Evolutionary conservation across 2,797 vertebrate genomes (phyloP).

Genomic region (Gymnothorax reevesii): DNA sequence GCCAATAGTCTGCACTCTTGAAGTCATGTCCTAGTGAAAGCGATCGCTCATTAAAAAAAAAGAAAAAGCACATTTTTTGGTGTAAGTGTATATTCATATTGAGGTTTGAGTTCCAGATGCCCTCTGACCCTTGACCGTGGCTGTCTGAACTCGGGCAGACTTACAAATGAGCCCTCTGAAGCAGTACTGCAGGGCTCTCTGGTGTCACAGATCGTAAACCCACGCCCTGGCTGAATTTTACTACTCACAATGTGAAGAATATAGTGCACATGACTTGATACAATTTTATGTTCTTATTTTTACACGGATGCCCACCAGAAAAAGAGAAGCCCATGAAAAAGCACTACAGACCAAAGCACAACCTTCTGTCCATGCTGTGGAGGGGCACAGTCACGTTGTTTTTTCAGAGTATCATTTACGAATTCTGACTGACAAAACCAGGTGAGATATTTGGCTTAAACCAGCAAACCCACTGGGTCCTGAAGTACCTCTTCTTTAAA

Average conservation of each 20-base stretch:
- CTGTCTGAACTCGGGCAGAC: constrained; percentile 1
- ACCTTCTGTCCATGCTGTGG: too few relatives aligned
- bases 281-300: too few relatives aligned
- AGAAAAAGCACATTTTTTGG: not conserved
- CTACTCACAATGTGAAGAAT: not conserved
- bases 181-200: not conserved
- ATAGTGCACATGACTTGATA: not conserved
- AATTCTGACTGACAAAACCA: too few relatives aligned
- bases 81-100: constrained; percentile 11
- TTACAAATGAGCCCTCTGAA: not conserved
- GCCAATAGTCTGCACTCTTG: not conserved
- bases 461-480: too few relatives aligned
- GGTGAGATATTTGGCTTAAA: too few relatives aligned
- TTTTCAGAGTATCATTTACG: too few relatives aligned
- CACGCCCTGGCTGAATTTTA: not conserved
- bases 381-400: too few relatives aligned
- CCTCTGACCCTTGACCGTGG: not conserved
- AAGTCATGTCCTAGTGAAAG: constrained; percentile 6
- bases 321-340: not conserved
- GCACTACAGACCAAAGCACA: not conserved
- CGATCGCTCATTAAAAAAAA: not conserved
- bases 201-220: not conserved
- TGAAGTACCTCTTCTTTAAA: too few relatives aligned
- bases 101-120: constrained; percentile 18
- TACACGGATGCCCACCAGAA: too few relatives aligned